Evolutionary conservation across 2,888 invertebrate genomes (phyloP).

Genomic region (Cantharis lateralis): DNA sequence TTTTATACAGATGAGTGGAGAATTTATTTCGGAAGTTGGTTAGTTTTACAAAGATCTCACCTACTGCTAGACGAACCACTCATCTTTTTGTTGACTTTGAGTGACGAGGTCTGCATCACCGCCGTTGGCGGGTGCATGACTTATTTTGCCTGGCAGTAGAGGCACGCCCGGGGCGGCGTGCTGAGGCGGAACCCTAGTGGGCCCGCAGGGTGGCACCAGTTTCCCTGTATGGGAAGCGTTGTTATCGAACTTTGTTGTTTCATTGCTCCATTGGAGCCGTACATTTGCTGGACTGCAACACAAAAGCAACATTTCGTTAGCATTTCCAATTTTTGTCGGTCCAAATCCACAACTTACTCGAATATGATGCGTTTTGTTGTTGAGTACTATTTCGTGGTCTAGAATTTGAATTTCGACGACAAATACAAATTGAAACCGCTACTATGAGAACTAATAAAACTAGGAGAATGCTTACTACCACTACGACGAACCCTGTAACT

Average conservation of each 20-base stretch:
- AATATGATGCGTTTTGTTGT: conserved; percentile 59
- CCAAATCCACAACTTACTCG: conserved; percentile 50
- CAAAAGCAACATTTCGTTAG: conserved; percentile 7
- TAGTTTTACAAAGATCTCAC: conserved; percentile 49
- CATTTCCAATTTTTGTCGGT: not conserved
- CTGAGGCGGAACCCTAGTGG: conserved; percentile 59
- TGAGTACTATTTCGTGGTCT: conserved; percentile 53
- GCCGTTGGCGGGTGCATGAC: conserved; percentile 55
- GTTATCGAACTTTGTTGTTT: conserved; percentile 65
- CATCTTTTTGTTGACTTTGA: conserved; percentile 78
- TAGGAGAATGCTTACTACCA: conserved; percentile 71
- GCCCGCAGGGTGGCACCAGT: conserved; percentile 96
- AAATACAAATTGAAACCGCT: conserved; percentile 76
- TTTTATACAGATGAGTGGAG: not conserved
- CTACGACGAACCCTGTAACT: conserved; percentile 76
- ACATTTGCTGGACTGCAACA: conserved; percentile 74
- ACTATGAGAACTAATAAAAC: conserved; percentile 71
- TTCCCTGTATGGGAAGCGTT: conserved; percentile 76
- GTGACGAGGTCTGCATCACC: conserved; percentile 59
- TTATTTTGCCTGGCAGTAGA: conserved; percentile 76
- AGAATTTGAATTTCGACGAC: conserved; percentile 66
- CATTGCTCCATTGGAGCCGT: conserved; percentile 72
- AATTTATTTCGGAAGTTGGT: not conserved
- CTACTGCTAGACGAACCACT: conserved; percentile 85
- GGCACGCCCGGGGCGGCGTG: conserved; percentile 72